Evolutionary conservation across 2,113 vertebrate genomes (phyloP).

Genomic region (Plectropomus leopardus): DNA sequence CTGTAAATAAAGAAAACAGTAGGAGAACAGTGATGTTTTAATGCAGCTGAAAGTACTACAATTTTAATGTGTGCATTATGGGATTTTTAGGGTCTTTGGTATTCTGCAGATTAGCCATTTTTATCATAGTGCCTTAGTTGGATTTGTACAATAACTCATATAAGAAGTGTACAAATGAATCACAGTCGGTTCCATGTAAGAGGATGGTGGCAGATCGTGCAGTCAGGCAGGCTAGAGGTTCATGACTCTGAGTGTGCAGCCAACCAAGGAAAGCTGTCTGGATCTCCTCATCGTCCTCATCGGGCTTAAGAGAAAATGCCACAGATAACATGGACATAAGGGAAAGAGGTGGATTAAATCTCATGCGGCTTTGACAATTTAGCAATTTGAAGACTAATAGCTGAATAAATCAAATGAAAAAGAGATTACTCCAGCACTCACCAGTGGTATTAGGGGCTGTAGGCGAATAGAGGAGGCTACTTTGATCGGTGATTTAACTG

Average conservation of each 20-base stretch:
- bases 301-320: slow-evolving; percentile 78
- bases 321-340: slow-evolving; percentile 39
- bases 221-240: slow-evolving; percentile 87
- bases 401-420: background rate
- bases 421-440: slow-evolving; percentile 75
- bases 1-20: slow-evolving; percentile 55
- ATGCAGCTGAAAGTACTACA: background rate
- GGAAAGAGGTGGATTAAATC: background rate
- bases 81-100: background rate
- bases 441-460: slow-evolving; percentile 86
- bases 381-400: background rate
- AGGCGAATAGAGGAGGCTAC: slow-evolving; percentile 87
- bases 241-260: slow-evolving; percentile 87
- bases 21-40: background rate
- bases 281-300: slow-evolving; percentile 85
- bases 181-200: slow-evolving; percentile 86
- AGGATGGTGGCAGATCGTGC: slow-evolving; percentile 82
- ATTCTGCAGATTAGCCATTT: background rate
- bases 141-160: slow-evolving; percentile 21
- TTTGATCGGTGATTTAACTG: slow-evolving; percentile 86
- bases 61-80: background rate
- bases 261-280: slow-evolving; percentile 89
- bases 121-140: background rate
- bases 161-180: slow-evolving; percentile 30
- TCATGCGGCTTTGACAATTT: background rate